Evolutionary conservation across 2,888 invertebrate genomes (phyloP), one percentile per base, ranked within the genome.

Genomic region (Augochlorella aurata): DNA sequence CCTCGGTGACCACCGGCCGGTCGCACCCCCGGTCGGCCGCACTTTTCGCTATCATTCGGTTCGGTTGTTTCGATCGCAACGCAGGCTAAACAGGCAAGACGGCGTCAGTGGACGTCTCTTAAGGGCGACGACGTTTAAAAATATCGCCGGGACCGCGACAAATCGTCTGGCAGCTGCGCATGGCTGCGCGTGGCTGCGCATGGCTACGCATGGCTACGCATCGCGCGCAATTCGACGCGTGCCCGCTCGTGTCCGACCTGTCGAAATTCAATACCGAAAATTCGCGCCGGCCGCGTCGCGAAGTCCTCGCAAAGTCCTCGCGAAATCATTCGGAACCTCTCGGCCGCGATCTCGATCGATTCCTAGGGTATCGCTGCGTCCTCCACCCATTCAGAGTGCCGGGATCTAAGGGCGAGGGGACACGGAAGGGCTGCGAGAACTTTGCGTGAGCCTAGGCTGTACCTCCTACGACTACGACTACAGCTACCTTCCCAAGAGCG

Each of bases 91-190:
- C 74, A 50, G 65, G 1, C n/a, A 12, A 47, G 66, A 67, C 74
- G 7, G 50, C 45, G 61, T 58, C 65, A 58, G 65, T 49, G 52
- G 21, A 58, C 58, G 21, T 49, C 82, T 65, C 44, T 44, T 87
- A 84, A 89, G 87, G 85, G 85, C 82, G 84, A 77, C 79, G 69
- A 68, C 69, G 89, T 87, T 87, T 89, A 88, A 88, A 88, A 88
- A 88, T 88, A 88, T 87, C 87, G 65, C 79, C 65, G 79, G 79
- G 85, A 81, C 87, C 65, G 79, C 82, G 85, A 81, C 87, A 77
- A 81, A 85, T 88, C 75, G 82, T 87, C 76, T 73, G 81, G 65
- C 77, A 61, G 52, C 75, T 58, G 29, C 70, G 24, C 72, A 61
- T 38, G n/a, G 65, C 38, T 29, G 38, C 38, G 38, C 38, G 7